Percentiles rank a stretch among this genome's conserved stretches.
Evolutionary conservation across 2,797 vertebrate species (phyloP).

Genomic region (Meriones psammophilus): DNA sequence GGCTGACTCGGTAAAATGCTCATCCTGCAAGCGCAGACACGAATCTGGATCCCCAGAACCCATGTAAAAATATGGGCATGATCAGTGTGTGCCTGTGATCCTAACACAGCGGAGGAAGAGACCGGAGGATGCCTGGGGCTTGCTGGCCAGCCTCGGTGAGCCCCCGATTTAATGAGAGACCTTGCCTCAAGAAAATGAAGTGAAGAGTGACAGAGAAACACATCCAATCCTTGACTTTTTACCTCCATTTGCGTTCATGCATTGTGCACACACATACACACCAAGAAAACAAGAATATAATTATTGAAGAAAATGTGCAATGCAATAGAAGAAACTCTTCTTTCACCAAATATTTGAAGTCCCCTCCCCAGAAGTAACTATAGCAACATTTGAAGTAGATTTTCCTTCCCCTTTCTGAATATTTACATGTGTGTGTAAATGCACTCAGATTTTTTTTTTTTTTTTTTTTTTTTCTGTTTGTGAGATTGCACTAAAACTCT

Average conservation of each 20-base stretch:
- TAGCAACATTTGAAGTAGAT: neutral
- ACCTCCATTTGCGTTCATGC: neutral
- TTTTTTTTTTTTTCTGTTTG: too few species aligned
- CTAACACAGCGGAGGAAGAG: neutral
- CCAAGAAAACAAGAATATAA: neutral
- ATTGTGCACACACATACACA: neutral
- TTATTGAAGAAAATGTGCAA: conserved; percentile 9
- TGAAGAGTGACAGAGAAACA: too few species aligned
- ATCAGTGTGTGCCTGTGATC: neutral
- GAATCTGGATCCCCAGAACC: neutral
- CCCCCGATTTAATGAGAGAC: neutral
- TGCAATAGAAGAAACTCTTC: neutral
- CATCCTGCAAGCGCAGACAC: neutral
- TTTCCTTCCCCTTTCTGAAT: neutral
- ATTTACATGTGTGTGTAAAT: neutral
- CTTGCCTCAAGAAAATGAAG: neutral
- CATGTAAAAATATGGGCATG: neutral
- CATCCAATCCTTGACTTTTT: neutral
- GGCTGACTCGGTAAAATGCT: neutral
- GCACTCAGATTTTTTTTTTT: neutral
- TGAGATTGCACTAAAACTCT: neutral
- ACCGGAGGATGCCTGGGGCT: neutral
- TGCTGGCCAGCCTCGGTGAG: neutral
- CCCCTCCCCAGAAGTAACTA: neutral
- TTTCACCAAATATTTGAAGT: neutral